Conservation (phyloP, 1,140 invertebrate species). For the Triops longicaudatus region DNA sequence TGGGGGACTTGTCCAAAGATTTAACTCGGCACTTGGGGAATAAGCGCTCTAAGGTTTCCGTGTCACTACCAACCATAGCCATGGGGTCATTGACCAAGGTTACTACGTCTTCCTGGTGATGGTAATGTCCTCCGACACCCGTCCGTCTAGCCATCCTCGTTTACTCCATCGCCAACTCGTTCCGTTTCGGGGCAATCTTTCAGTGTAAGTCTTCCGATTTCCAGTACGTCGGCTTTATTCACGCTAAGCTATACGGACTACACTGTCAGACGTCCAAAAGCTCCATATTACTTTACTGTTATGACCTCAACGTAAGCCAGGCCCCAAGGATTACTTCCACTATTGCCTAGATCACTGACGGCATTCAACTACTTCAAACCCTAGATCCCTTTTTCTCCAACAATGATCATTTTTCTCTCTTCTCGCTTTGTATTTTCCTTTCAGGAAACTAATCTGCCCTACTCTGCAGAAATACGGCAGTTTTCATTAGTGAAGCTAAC, state of each 20-base stretch:
- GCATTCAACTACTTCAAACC: not conserved
- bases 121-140: not conserved
- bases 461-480: not conserved
- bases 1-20: not conserved
- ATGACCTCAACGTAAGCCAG: not conserved
- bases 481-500: not conserved
- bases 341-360: not conserved
- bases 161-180: not conserved
- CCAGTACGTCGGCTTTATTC: not conserved
- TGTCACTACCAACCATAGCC: not conserved
- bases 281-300: not conserved
- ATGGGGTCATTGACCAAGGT: not conserved
- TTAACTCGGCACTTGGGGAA: conserved; percentile 25
- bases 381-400: not conserved
- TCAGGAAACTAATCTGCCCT: not conserved
- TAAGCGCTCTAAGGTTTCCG: conserved; percentile 19
- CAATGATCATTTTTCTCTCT: not conserved
- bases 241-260: not conserved
- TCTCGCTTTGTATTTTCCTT: not conserved
- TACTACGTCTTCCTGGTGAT: not conserved
- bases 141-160: not conserved
- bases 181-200: not conserved
- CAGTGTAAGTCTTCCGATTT: not conserved
- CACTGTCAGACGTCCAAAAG: not conserved
- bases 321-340: conserved; percentile 7